A percentile compares a stretch with the other conserved stretches of the same genome.
Evolutionary conservation across 2,113 vertebrate species (phyloP).

Genomic region (Thryonomys swinderianus): DNA sequence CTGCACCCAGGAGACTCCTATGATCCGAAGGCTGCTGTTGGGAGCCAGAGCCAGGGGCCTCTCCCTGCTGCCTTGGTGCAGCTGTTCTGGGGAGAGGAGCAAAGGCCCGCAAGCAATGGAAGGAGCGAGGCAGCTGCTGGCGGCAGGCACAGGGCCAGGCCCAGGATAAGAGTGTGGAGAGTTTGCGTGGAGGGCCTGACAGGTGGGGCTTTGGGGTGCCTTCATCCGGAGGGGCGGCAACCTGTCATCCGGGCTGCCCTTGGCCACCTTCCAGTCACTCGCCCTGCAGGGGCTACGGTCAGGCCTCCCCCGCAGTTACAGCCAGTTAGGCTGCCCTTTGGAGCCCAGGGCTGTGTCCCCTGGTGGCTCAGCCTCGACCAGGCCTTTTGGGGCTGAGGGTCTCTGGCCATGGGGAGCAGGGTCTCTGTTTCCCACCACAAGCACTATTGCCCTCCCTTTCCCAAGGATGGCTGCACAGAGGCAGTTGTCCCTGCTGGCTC

Average conservation of each 20-base stretch:
- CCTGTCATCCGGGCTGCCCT: neutral
- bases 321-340: neutral
- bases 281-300: neutral
- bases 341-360: neutral
- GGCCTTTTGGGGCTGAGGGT: neutral
- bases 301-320: neutral
- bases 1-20: neutral
- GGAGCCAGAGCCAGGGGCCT: neutral
- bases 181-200: neutral
- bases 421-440: neutral
- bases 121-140: slow-evolving; percentile 57
- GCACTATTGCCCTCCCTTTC: neutral
- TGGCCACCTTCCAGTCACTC: neutral
- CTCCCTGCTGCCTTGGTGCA: neutral
- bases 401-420: neutral
- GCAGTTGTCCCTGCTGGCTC: neutral
- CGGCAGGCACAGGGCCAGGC: neutral
- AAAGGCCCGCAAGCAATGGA: neutral
- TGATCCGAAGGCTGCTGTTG: neutral
- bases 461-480: neutral
- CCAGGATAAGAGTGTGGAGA: neutral
- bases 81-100: slow-evolving; percentile 56
- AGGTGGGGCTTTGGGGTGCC: slow-evolving; percentile 36
- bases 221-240: neutral
- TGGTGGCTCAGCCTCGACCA: neutral